phyloP scores from a whole-genome alignment of 2,797 vertebrate species.

The Ctenochaetus hawaiiensis region DNA sequence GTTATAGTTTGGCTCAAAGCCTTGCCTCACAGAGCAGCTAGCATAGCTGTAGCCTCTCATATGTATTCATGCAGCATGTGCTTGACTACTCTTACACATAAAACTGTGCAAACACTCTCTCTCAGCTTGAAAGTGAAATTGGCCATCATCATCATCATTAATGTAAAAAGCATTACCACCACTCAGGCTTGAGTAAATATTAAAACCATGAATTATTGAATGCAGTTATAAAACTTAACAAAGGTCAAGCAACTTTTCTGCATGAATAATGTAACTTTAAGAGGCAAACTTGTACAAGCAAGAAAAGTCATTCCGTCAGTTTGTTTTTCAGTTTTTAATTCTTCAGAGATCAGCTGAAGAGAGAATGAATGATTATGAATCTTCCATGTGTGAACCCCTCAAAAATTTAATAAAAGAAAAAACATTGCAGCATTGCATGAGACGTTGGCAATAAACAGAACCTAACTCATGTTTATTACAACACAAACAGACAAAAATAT shows the following conservation, averaged over 20 bases:
- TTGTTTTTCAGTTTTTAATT: conserved; percentile 7
- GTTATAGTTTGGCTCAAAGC: background rate
- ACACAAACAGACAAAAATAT: conserved; percentile 45
- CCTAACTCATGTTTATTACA: background rate
- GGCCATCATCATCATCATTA: conserved; percentile 55
- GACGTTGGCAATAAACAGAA: background rate
- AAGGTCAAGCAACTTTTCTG: conserved; percentile 35
- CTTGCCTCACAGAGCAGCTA: too few relatives aligned
- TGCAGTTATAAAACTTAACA: conserved; percentile 57
- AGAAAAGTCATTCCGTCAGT: background rate
- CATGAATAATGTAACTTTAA: conserved; percentile 57
- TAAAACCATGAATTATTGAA: conserved; percentile 63
- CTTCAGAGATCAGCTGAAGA: background rate
- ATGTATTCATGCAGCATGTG: conserved; percentile 17
- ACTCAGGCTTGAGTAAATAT: conserved; percentile 52
- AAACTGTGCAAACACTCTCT: conserved; percentile 23
- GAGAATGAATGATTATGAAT: background rate
- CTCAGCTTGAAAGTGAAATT: conserved; percentile 29
- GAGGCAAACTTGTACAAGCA: conserved; percentile 24
- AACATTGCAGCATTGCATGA: background rate
- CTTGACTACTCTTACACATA: conserved; percentile 16
- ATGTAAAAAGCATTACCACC: conserved; percentile 64
- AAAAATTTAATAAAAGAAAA: background rate
- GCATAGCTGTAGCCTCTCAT: background rate
- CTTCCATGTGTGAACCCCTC: background rate